Conservation (phyloP, 1,140 invertebrate genomes). For the Panulirus ornatus region DNA sequence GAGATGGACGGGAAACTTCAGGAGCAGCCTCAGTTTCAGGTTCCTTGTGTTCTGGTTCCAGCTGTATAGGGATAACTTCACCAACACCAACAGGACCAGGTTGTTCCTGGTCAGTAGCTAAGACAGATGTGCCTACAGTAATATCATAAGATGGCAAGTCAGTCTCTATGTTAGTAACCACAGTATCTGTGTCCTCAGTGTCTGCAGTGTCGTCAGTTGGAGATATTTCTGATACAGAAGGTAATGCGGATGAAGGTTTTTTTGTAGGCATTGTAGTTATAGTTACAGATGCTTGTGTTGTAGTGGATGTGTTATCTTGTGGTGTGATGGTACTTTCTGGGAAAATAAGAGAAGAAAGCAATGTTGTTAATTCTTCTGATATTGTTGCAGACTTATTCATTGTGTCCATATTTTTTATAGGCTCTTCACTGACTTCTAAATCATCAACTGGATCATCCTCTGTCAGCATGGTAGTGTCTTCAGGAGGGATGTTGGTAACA, state of each 20-base stretch:
- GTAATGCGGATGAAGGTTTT: background rate
- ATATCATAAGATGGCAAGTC: slow-evolving; percentile 54
- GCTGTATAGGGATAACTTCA: slow-evolving; percentile 66
- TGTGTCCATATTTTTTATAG: background rate
- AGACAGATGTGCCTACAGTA: slow-evolving; percentile 58
- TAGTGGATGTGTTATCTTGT: background rate
- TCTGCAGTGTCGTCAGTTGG: background rate
- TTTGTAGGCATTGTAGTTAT: slow-evolving; percentile 17
- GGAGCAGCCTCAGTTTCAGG: background rate
- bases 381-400: slow-evolving; percentile 15
- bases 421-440: background rate
- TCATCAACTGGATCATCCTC: background rate
- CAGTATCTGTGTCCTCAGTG: slow-evolving; percentile 7
- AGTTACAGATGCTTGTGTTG: background rate
- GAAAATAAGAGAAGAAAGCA: background rate
- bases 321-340: slow-evolving; percentile 28
- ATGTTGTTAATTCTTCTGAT: slow-evolving; percentile 7
- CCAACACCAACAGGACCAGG: slow-evolving; percentile 53
- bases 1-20: slow-evolving; percentile 1
- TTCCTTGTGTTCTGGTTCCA: slow-evolving; percentile 30
- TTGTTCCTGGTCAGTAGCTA: background rate
- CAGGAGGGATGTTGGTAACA: slow-evolving; percentile 33
- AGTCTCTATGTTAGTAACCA: slow-evolving; percentile 30
- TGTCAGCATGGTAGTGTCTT: slow-evolving; percentile 43
- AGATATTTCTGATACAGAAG: background rate